Percentiles rank a stretch among this genome's conserved stretches.
These are phyloP conservation scores for Opisthograptis luteolata DNA, from an alignment of 2,888 invertebrate species.

Conservation along the genomic window DNA sequence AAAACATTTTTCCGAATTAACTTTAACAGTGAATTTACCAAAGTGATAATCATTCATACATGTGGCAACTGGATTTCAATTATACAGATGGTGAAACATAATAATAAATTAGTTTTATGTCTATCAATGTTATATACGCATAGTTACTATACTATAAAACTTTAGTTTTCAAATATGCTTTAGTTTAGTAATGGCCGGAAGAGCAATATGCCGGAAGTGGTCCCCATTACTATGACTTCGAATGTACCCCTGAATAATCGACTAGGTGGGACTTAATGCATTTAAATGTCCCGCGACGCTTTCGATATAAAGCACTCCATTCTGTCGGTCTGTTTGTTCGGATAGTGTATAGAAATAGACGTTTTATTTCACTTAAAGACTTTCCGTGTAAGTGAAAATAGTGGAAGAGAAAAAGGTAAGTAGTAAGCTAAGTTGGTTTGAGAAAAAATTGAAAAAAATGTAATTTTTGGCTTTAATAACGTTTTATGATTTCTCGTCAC, in stretches of 20 bases:
- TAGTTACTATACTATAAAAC: too few species aligned
- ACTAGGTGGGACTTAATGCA: slow-evolving; percentile 55
- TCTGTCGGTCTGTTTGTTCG: slow-evolving; percentile 17
- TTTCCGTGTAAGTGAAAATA: slow-evolving; percentile 2
- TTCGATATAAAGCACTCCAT: slow-evolving; percentile 33
- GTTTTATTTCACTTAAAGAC: slow-evolving; percentile 3
- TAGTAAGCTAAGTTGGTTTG: too few species aligned
- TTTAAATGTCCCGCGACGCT: slow-evolving; percentile 50
- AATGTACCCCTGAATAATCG: slow-evolving; percentile 50
- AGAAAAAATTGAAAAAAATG: too few species aligned
- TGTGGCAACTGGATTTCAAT: too few species aligned
- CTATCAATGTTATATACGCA: too few species aligned
- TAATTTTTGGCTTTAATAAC: too few species aligned
- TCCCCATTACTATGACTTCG: slow-evolving; percentile 6
- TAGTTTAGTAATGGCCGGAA: slow-evolving; percentile 4
- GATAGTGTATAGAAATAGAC: slow-evolving; percentile 4
- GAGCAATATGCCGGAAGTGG: not conserved
- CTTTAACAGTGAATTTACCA: too few species aligned
- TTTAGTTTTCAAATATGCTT: not conserved
- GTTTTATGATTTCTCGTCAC: too few species aligned
- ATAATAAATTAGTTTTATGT: too few species aligned
- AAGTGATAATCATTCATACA: too few species aligned
- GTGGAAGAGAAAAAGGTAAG: not conserved
- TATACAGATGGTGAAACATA: too few species aligned
- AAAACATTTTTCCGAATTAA: too few species aligned